These are phyloP conservation scores for Halisarca cf. caerulea DNA, from an alignment of 37 sponge, comb jelly and placozoan species.

Conservation along the genomic window DNA sequence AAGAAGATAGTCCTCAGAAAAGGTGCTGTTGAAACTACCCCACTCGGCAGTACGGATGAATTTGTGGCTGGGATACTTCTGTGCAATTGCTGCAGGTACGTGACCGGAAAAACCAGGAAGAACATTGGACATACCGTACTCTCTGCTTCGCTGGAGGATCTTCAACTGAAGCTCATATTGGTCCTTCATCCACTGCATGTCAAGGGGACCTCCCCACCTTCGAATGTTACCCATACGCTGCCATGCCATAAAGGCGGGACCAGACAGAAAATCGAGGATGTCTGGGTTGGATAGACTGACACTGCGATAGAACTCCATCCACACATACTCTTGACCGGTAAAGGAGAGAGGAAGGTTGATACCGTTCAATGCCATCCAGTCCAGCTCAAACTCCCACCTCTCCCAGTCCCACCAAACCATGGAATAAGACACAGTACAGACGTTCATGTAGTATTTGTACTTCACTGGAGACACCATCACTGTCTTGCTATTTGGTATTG, in stretches of 20 bases:
- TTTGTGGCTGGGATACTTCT: slow-evolving; percentile 22
- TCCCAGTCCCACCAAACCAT: slow-evolving; percentile 53
- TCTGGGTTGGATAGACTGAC: slow-evolving; percentile 15
- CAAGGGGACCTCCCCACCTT: slow-evolving; percentile 55
- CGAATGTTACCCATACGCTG: slow-evolving; percentile 50
- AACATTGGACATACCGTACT: slow-evolving; percentile 39
- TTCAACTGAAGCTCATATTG: slow-evolving; percentile 27
- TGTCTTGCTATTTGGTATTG: neutral
- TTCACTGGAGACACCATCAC: slow-evolving; percentile 25
- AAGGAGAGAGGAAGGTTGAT: slow-evolving; percentile 52
- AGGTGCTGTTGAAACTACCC: slow-evolving; percentile 41
- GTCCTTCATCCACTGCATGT: neutral
- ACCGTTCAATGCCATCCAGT: slow-evolving; percentile 51
- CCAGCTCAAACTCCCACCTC: slow-evolving; percentile 40
- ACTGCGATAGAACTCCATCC: slow-evolving; percentile 24
- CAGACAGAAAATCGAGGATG: slow-evolving; percentile 18
- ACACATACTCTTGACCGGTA: slow-evolving; percentile 47
- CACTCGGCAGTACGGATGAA: slow-evolving; percentile 13
- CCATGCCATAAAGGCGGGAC: slow-evolving; percentile 50
- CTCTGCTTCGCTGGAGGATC: slow-evolving; percentile 20
- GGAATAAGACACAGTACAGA: slow-evolving; percentile 34
- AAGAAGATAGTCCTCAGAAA: slow-evolving; percentile 31
- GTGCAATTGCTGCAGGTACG: slow-evolving; percentile 23
- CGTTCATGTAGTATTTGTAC: slow-evolving; percentile 42
- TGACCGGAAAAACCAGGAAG: slow-evolving; percentile 49